These are phyloP conservation scores for Passer domesticus DNA, from an alignment of 2,113 vertebrate genomes.

Conservation along the genomic window DNA sequence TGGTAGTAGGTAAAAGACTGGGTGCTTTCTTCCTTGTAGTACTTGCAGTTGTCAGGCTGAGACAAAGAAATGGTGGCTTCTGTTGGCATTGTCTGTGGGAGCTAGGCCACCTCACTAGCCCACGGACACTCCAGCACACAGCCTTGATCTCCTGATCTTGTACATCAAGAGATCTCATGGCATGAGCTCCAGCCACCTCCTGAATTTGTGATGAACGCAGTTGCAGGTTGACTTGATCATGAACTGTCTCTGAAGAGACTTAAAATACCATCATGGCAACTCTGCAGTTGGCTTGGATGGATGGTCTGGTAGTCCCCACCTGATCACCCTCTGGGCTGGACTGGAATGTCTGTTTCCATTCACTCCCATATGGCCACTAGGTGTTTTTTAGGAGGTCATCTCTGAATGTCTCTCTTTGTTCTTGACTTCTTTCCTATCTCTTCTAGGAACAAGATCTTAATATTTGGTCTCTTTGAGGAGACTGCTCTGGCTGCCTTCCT, in stretches of 20 bases:
- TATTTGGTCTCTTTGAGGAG: conserved; percentile 86
- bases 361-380: background rate
- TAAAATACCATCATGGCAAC: background rate
- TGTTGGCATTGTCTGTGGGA: background rate
- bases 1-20: background rate
- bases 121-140: background rate
- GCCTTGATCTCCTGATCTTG: background rate
- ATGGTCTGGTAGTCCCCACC: background rate
- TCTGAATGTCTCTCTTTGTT: background rate
- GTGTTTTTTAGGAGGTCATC: background rate
- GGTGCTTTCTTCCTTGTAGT: background rate
- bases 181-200: background rate
- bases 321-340: background rate
- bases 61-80: background rate
- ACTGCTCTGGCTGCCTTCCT: conserved; percentile 84
- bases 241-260: background rate
- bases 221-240: background rate
- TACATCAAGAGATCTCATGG: background rate
- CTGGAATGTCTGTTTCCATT: background rate
- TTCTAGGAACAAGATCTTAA: conserved; percentile 83
- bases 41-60: background rate
- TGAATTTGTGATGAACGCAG: background rate
- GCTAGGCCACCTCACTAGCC: background rate
- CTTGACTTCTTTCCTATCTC: background rate
- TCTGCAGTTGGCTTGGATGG: background rate